Conservation (phyloP, 2,888 invertebrate species). For the Dorcus parallelipipedus region DNA sequence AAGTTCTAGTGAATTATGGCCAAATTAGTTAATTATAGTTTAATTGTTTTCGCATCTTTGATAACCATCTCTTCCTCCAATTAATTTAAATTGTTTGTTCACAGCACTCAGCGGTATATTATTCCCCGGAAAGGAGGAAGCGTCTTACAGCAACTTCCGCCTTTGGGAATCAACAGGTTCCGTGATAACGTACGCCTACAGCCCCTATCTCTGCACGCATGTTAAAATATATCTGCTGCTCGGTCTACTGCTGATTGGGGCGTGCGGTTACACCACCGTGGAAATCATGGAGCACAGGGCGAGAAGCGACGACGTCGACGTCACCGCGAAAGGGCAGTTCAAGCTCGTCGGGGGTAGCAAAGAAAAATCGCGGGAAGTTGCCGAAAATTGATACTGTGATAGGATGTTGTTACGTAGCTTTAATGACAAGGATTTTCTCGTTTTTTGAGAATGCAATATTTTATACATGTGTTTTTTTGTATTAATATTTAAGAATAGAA, state of each 20-base stretch:
- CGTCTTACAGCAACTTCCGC: slow-evolving; percentile 89
- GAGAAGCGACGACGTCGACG: slow-evolving; percentile 42
- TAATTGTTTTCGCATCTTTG: neutral
- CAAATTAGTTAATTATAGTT: neutral
- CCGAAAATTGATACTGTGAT: slow-evolving; percentile 28
- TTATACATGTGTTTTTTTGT: no score
- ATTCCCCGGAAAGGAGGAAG: slow-evolving; percentile 81
- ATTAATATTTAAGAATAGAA: no score
- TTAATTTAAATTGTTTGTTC: slow-evolving; percentile 18
- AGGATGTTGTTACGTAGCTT: no score
- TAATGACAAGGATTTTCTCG: no score
- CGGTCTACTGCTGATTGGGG: slow-evolving; percentile 66
- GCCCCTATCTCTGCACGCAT: slow-evolving; percentile 71
- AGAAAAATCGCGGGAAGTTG: slow-evolving; percentile 38
- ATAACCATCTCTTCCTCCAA: slow-evolving; percentile 6
- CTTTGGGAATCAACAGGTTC: slow-evolving; percentile 91
- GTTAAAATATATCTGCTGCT: slow-evolving; percentile 69
- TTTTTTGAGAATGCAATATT: no score
- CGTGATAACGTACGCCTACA: slow-evolving; percentile 78
- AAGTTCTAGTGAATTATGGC: neutral
- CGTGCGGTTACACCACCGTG: slow-evolving; percentile 69
- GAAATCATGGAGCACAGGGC: slow-evolving; percentile 56
- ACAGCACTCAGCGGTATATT: slow-evolving; percentile 80
- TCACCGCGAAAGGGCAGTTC: slow-evolving; percentile 33
- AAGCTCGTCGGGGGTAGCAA: slow-evolving; percentile 19